Evolutionary conservation across 1,140 invertebrate genomes (phyloP), one percentile per base, ranked within the genome.

Genomic region (Zaprionus capensis): DNA sequence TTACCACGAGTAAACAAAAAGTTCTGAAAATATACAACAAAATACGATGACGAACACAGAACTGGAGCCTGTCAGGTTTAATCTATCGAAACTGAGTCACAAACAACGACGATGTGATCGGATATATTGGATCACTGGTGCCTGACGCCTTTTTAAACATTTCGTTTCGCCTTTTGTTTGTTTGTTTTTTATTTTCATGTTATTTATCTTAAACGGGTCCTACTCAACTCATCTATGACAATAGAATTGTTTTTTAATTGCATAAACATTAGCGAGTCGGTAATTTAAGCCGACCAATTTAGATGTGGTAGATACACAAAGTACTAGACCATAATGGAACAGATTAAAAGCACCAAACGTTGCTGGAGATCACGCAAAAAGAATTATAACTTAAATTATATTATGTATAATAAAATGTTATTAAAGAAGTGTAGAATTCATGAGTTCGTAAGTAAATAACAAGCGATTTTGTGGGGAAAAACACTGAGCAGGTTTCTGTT

Each of bases 181-280:
- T 11, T 26, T 67, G 31, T 22, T 22, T 24, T 59, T 71, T 81
- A 57, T 69, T 63, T 75, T 80, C 38, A 15, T 41, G 12, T n/a
- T 17, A 44, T 26, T 44, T 44, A 17, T 17, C 62, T 87, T 63
- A 44, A 67, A 53, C 62, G 51, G 62, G 62, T 24, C 38, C 63
- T 49, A 56, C 41, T 62, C 71, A 57, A 63, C 56, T 67, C 53
- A 67, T 59, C 58, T 55, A 71, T 56, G 64, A 67, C 74, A 80
- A 56, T 66, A 46, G 74, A 88, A 87, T 88, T 64, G 73, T 58
- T 56, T 78, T 88, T 79, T 87, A 88, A 87, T 87, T 87, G 75
- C 67, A 44, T 15, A 46, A 41, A 44, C 65, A 87, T 87, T 87
- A 84, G 71, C 46, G 51, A 51, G 75, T 53, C 46, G 56, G 26